Evolutionary conservation across 2,113 vertebrate genomes (phyloP).

Genomic region (Ursus arctos): DNA sequence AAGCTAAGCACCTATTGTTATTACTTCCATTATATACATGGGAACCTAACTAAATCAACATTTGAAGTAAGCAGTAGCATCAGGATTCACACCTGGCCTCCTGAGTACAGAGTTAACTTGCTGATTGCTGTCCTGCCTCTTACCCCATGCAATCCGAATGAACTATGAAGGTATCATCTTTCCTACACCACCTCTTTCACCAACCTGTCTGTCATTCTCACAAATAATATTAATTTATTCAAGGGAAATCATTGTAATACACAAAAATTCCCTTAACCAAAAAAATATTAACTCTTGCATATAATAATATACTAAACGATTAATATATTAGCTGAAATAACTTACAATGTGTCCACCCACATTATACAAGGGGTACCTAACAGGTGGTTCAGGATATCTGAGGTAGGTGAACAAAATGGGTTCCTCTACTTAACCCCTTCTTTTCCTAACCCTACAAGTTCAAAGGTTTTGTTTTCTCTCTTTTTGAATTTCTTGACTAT

Average conservation of each 20-base stretch:
- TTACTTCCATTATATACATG: neutral
- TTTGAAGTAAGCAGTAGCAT: neutral
- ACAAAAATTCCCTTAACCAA: constrained; percentile 4
- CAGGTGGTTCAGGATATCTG: neutral
- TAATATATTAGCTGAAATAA: neutral
- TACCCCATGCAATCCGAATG: neutral
- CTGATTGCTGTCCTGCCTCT: neutral
- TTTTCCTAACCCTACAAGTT: neutral
- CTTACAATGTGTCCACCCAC: neutral
- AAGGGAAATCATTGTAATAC: neutral
- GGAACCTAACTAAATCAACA: neutral
- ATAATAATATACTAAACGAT: neutral
- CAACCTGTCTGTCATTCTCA: neutral
- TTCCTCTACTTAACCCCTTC: neutral
- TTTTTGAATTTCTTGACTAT: neutral
- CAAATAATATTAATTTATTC: neutral
- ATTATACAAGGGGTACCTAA: neutral
- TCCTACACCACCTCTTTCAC: neutral
- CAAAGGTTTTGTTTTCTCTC: neutral
- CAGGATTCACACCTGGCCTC: neutral
- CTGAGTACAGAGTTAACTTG: neutral
- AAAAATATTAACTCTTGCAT: neutral
- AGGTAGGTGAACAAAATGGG: neutral
- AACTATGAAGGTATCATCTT: neutral
- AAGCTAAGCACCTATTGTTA: neutral